Conservation (phyloP, 1,140 invertebrate species). For the Pemphigus obesinymphae region DNA sequence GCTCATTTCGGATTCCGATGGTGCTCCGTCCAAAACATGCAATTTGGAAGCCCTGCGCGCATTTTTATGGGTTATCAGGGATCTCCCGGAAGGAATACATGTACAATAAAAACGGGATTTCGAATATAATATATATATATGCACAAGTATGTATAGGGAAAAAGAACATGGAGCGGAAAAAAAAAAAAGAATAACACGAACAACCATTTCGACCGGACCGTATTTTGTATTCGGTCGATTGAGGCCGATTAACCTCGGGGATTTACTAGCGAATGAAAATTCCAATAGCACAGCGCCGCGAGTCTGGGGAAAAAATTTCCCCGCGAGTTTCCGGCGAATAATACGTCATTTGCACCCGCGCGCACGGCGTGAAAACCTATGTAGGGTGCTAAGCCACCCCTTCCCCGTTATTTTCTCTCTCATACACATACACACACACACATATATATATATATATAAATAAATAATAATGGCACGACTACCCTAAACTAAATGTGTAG, state of each 20-base stretch:
- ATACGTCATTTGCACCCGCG: conserved; percentile 10
- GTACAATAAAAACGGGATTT: conserved; percentile 29
- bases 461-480: not conserved
- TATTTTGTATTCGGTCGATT: conserved; percentile 6
- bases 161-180: not conserved
- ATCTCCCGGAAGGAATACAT: not conserved
- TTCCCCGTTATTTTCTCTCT: too few species aligned
- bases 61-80: conserved; percentile 35
- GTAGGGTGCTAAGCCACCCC: not conserved
- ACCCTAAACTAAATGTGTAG: not conserved
- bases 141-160: not conserved
- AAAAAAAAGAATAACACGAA: not conserved
- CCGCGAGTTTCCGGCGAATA: not conserved
- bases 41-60: conserved; percentile 11
- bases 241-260: conserved; percentile 17
- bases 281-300: not conserved
- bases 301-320: not conserved
- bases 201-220: not conserved
- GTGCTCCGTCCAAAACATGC: conserved; percentile 33
- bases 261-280: not conserved
- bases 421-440: too few species aligned
- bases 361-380: conserved; percentile 17
- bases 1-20: conserved; percentile 34
- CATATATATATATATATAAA: not conserved
- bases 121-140: not conserved